phyloP scores from a whole-genome alignment of 2,888 invertebrate genomes.

The Odontocolon sp. region DNA sequence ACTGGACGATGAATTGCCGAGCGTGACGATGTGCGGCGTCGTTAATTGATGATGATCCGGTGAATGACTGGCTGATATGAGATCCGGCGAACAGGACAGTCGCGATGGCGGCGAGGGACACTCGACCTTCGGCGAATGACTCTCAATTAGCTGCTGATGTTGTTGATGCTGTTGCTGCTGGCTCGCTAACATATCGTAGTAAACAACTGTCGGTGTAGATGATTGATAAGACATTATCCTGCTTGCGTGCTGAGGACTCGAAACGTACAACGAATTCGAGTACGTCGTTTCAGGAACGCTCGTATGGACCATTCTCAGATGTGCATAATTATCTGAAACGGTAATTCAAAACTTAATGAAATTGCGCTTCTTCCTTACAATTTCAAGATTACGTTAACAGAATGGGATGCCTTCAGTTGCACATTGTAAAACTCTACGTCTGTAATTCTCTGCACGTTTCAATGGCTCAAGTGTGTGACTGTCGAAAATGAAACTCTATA shows the following conservation, averaged over 20 bases:
- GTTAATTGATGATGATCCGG: slow-evolving; percentile 74
- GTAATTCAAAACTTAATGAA: background rate
- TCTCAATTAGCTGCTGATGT: slow-evolving; percentile 66
- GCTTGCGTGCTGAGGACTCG: slow-evolving; percentile 63
- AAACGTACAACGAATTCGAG: slow-evolving; percentile 62
- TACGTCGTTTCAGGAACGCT: slow-evolving; percentile 66
- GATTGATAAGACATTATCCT: slow-evolving; percentile 67
- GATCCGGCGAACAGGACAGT: slow-evolving; percentile 74
- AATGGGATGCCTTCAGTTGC: too few relatives aligned
- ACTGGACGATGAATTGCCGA: slow-evolving; percentile 73
- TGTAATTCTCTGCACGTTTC: too few relatives aligned
- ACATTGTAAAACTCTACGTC: too few relatives aligned
- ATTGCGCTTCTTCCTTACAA: too few relatives aligned
- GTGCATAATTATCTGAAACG: slow-evolving; percentile 67
- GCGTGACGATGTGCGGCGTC: slow-evolving; percentile 76
- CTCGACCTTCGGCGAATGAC: slow-evolving; percentile 77
- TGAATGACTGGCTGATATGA: slow-evolving; percentile 74
- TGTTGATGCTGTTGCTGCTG: slow-evolving; percentile 71
- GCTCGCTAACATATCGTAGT: slow-evolving; percentile 73
- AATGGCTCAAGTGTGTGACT: too few relatives aligned
- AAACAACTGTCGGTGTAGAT: slow-evolving; percentile 64
- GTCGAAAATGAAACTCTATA: too few relatives aligned
- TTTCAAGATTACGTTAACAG: too few relatives aligned
- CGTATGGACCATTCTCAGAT: slow-evolving; percentile 69
- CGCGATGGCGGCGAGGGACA: slow-evolving; percentile 74